These are phyloP conservation scores for Coenonympha glycerion DNA, from an alignment of 2,888 invertebrate genomes.

Conservation along the genomic window DNA sequence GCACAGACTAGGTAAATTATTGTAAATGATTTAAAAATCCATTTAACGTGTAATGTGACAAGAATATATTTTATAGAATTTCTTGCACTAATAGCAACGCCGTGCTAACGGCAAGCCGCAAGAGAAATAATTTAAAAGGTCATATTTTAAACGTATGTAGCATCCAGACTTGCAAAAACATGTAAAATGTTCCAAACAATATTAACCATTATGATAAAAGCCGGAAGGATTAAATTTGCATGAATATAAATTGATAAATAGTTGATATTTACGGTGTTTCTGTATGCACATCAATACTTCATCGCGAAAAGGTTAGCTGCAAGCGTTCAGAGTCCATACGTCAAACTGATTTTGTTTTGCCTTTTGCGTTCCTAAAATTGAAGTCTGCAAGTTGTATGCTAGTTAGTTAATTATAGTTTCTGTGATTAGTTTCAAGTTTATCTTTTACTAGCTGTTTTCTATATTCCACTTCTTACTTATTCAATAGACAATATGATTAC, in stretches of 20 bases:
- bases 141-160: slow-evolving; percentile 20
- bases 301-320: slow-evolving; percentile 23
- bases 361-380: slow-evolving; percentile 20
- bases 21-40: slow-evolving; percentile 1
- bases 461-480: neutral
- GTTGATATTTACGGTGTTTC: slow-evolving; percentile 10
- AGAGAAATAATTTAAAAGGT: slow-evolving; percentile 22
- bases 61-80: slow-evolving; percentile 16
- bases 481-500: too few species aligned
- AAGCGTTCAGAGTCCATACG: slow-evolving; percentile 17
- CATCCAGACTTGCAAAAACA: slow-evolving; percentile 4
- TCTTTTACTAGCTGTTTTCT: too few species aligned
- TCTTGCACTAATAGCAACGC: slow-evolving; percentile 25
- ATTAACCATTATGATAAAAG: neutral
- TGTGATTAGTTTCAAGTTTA: too few species aligned
- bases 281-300: slow-evolving; percentile 21
- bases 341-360: slow-evolving; percentile 21
- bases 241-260: neutral
- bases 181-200: neutral
- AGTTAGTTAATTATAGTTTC: slow-evolving; percentile 17
- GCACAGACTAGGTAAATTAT: neutral
- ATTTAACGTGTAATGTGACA: slow-evolving; percentile 8
- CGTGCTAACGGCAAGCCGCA: slow-evolving; percentile 22
- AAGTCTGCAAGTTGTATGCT: slow-evolving; percentile 15
- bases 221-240: neutral